Conservation (phyloP, 2,113 vertebrate genomes). For the Neogale vison region DNA sequence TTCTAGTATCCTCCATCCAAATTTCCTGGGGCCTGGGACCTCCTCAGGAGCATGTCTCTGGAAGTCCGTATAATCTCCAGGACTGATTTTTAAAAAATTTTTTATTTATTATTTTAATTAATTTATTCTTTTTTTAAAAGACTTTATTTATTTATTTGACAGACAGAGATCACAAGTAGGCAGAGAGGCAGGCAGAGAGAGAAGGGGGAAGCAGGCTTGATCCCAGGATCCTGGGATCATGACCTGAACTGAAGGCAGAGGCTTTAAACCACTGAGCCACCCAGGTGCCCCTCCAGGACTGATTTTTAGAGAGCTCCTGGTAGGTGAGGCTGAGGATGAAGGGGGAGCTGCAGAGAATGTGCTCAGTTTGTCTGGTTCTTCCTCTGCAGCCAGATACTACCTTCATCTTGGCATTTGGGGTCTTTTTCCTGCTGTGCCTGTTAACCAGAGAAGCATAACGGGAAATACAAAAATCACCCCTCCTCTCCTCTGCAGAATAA, state of each 20-base stretch:
- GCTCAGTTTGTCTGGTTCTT: background rate
- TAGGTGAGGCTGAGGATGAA: background rate
- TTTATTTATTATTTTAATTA: no score
- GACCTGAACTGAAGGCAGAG: no score
- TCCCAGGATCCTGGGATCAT: no score
- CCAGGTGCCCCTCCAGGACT: background rate
- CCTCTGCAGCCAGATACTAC: background rate
- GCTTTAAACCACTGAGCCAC: no score
- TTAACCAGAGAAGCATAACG: background rate
- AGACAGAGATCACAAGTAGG: no score
- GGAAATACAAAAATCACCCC: background rate
- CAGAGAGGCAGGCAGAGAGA: no score
- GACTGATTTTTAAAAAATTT: background rate
- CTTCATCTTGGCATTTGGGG: background rate
- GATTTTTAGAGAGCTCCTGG: background rate
- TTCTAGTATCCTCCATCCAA: background rate
- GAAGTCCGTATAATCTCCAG: background rate
- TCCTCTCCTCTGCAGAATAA: background rate
- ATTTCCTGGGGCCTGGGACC: background rate
- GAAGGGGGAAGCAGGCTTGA: no score
- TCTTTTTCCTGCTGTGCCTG: background rate
- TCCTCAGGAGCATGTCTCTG: background rate
- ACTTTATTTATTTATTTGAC: no score
- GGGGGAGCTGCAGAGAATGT: background rate
- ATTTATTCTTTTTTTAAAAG: no score